Base-by-base conservation (phyloP, 2,797 vertebrate genomes). In the Gorsachius magnificus region DNA sequence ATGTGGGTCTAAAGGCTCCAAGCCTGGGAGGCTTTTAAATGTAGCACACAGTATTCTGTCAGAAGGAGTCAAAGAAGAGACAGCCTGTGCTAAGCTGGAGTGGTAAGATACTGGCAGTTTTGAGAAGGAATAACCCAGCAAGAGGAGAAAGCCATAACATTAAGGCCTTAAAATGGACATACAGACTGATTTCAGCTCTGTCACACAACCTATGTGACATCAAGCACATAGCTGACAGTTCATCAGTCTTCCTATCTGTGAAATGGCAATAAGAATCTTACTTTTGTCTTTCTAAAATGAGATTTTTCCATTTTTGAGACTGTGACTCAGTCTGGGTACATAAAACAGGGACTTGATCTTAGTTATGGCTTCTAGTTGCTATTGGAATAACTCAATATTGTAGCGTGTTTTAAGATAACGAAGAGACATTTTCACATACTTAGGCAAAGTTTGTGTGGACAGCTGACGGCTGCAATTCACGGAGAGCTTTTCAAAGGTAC, bases 1-100 rank as follows among this genome's bases (percentile, higher is more conserved):
- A 90, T 9, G 16, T 13, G 80, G 31, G 61, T 86, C 88, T 45
- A 45, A 84, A 48, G 36, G 57, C 89, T 78, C 60, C 36, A 43
- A 68, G 83, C 75, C 81, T 0, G 0, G 54, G 26, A 90, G 93
- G 83, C 28, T 91, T 96, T 72, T 25, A 64, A 45, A 86, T 95
- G 90, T 15, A 95, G 88, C 68, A 90, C 91, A 70, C 14, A 51
- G 53, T 18, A 63, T 74, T 82, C 83, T 90, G 92, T 83, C 93
- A 90, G 25, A 89, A 71, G 65, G n/a, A 92, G 71, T 87, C 79
- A 89, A 75, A 18, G 3, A 38, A 94, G 88, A 95, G 26, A 46
- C 56, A 72, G 93, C 3, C 80, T 50, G 38, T 56, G 43, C 83
- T 61, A n/a, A 69, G 68, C 53, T 43, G 28, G 26, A 84, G 78